Conservation (phyloP, 2,113 vertebrate genomes). For the Tor tambroides region DNA sequence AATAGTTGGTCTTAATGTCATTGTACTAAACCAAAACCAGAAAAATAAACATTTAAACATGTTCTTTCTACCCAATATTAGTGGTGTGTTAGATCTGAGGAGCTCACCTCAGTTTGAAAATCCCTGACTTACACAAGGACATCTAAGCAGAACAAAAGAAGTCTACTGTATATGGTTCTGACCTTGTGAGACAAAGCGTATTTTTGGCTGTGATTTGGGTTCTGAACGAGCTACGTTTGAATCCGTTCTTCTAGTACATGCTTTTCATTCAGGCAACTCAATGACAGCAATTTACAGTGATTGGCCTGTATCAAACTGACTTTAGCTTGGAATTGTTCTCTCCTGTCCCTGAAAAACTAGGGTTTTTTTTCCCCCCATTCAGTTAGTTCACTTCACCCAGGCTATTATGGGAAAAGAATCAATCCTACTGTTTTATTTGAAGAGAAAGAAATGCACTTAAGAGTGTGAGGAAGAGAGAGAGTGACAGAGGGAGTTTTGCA, state of each 20-base stretch:
- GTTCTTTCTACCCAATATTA: neutral
- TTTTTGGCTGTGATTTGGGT: neutral
- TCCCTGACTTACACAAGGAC: neutral
- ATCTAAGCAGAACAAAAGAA: neutral
- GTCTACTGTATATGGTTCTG: neutral
- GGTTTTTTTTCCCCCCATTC: neutral
- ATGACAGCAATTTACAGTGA: slow-evolving; percentile 17
- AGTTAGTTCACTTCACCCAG: neutral
- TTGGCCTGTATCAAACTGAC: slow-evolving; percentile 12
- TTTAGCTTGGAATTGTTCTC: slow-evolving; percentile 13
- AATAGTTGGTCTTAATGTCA: too few species aligned
- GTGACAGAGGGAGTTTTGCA: neutral
- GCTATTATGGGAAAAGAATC: slow-evolving; percentile 27
- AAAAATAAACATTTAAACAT: neutral
- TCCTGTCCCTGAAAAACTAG: slow-evolving; percentile 4
- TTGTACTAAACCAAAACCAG: neutral
- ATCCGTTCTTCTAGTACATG: neutral
- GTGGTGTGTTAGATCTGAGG: neutral
- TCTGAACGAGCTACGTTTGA: neutral
- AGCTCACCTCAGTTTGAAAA: neutral
- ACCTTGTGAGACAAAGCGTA: neutral
- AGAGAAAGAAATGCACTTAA: neutral
- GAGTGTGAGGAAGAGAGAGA: neutral
- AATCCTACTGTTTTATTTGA: slow-evolving; percentile 9
- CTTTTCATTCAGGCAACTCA: slow-evolving; percentile 11